Percentiles rank a stretch among this genome's conserved stretches.
These are phyloP conservation scores for Drosophila emarginata DNA, from an alignment of 2,888 invertebrate species.

Conservation along the genomic window DNA sequence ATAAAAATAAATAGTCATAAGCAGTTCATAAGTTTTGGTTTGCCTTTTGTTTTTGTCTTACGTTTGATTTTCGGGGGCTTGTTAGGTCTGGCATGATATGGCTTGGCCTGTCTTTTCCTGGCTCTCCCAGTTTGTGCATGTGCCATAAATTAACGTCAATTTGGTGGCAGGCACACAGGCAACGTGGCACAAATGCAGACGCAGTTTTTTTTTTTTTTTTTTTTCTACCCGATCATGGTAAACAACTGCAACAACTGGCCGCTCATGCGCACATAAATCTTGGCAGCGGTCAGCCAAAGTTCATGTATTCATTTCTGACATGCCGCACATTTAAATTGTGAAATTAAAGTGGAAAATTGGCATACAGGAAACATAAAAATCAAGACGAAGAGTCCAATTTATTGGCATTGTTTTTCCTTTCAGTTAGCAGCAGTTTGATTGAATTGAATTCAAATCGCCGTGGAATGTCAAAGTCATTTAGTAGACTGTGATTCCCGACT, in stretches of 20 bases:
- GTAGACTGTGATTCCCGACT: constrained; percentile 47
- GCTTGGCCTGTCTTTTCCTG: not conserved
- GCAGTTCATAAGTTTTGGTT: constrained; percentile 69
- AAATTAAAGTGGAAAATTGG: constrained; percentile 76
- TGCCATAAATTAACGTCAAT: constrained; percentile 79
- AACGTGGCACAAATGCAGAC: constrained; percentile 25
- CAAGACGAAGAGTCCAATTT: constrained; percentile 70
- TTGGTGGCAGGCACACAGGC: constrained; percentile 49
- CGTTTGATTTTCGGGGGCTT: constrained; percentile 39
- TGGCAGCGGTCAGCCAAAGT: constrained; percentile 69
- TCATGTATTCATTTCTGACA: constrained; percentile 77
- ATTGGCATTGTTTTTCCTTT: constrained; percentile 58
- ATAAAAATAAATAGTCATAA: constrained; percentile 76
- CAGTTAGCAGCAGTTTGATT: constrained; percentile 73
- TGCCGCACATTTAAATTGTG: constrained; percentile 71
- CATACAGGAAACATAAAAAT: constrained; percentile 73
- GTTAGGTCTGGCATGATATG: constrained; percentile 40
- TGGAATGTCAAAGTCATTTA: constrained; percentile 79
- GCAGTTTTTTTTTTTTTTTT: constrained; percentile 10
- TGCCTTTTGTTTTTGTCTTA: constrained; percentile 43
- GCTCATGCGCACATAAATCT: constrained; percentile 77
- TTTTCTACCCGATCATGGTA: not conserved
- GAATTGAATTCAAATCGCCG: constrained; percentile 81
- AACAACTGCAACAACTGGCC: constrained; percentile 17
- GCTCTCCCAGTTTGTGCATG: constrained; percentile 55